Evolutionary conservation across 2,888 invertebrate genomes (phyloP), one percentile per base, ranked within the genome.

Genomic region (Sarcophaga caerulescens): DNA sequence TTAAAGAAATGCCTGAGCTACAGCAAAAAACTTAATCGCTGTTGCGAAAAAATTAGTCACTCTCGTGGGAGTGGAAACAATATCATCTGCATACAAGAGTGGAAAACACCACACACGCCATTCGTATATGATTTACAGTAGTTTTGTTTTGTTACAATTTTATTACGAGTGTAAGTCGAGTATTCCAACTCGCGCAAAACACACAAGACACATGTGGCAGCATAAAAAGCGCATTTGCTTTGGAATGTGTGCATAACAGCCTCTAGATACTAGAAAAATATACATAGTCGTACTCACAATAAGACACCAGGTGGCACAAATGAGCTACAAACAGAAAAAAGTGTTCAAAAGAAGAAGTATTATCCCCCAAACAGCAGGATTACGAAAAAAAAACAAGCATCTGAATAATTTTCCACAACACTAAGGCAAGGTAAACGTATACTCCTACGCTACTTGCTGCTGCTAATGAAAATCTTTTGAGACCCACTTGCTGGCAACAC

Each of bases 21-120:
- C 35, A 10, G 8, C 10, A 35, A 2, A 35, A 35, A 35, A 10
- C 8, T 10, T 35, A 35, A 35, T 35, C 35, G 10, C 8, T 70
- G 69, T 75, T 65, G 59, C 59, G 65, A 83, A 83, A 74, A 86
- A 76, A 86, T 76, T 76, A 78, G 86, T 84, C 76, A 75, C 77
- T 65, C 74, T 78, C 74, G 45, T 60, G 86, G 86, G 86, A 81
- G 82, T 86, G 81, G 65, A 77, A 74, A 62, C 78, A 74, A 59
- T 75, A 82, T 75, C 85, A 83, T 35, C 2, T 35, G 35, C 76
- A 85, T 71, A 75, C 74, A 44, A 74, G 62, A 74, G 65, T 35
- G 10, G 10, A 8, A 0, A 35, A 10, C 8, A 10, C 35, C 35
- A 35, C 35, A 52, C 71, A 81, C 59, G 12, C 47, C 70, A 68